phyloP scores from a whole-genome alignment of 2,797 vertebrate genomes.

The Xenentodon cancila region DNA sequence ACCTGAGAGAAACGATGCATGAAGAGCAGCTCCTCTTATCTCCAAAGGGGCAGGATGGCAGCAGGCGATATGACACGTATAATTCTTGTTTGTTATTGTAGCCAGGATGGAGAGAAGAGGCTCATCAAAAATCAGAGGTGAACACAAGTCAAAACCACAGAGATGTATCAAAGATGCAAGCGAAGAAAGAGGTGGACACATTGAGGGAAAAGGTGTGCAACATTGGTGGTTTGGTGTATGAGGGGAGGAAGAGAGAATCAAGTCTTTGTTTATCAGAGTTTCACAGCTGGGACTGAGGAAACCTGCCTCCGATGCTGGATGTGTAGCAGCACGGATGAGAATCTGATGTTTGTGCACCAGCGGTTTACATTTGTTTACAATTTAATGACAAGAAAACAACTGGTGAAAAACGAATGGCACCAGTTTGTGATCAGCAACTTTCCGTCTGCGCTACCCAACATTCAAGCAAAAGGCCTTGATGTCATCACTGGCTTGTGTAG shows the following conservation, averaged over 20 bases:
- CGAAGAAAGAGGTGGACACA: constrained; percentile 33
- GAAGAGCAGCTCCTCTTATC: constrained; percentile 49
- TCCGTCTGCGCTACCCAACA: constrained; percentile 22
- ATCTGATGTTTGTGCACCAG: constrained; percentile 5
- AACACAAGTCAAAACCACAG: constrained; percentile 10
- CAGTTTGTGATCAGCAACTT: constrained; percentile 19
- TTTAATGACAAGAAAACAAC: constrained; percentile 37
- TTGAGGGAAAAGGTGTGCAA: constrained; percentile 44
- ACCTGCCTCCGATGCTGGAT: background rate
- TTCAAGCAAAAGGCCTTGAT: constrained; percentile 54
- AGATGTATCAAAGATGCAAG: constrained; percentile 46
- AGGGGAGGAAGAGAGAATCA: constrained; percentile 68
- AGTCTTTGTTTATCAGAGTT: constrained; percentile 60
- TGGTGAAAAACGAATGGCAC: constrained; percentile 23
- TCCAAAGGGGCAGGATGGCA: constrained; percentile 56
- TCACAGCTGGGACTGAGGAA: constrained; percentile 19
- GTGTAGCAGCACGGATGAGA: constrained; percentile 23
- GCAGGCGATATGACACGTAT: constrained; percentile 41
- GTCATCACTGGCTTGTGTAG: constrained; percentile 39
- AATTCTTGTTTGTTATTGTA: constrained; percentile 40
- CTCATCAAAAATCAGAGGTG: constrained; percentile 26
- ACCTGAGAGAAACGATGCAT: constrained; percentile 54
- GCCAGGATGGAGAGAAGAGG: constrained; percentile 18
- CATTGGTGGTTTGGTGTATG: constrained; percentile 38
- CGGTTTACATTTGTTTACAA: constrained; percentile 9